phyloP scores from a whole-genome alignment of 2,113 vertebrate genomes.

The Zapus hudsonius region DNA sequence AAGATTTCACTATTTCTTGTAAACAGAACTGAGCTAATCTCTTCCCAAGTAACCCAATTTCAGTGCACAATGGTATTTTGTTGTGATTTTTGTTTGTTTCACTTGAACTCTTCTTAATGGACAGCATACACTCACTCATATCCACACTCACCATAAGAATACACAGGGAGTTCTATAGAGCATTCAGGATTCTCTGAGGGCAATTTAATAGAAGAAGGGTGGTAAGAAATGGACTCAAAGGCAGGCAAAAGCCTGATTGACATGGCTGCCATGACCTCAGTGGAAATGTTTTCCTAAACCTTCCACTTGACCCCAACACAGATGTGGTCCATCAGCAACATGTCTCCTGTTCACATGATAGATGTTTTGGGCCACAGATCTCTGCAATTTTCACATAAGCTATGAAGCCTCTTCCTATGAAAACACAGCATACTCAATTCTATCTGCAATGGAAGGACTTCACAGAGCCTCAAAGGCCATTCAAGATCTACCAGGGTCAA shows the following conservation, averaged over 20 bases:
- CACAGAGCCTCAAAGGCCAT: not conserved
- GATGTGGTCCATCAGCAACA: not conserved
- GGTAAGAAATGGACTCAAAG: not conserved
- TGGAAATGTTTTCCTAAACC: not conserved
- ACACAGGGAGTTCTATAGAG: not conserved
- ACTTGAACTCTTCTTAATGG: not conserved
- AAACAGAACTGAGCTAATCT: not conserved
- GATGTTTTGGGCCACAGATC: not conserved
- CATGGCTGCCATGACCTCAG: not conserved
- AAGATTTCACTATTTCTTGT: not conserved
- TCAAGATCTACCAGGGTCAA: not conserved
- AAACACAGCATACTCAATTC: not conserved
- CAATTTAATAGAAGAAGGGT: not conserved
- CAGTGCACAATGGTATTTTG: too few species aligned
- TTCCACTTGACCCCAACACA: not conserved
- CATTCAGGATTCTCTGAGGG: not conserved
- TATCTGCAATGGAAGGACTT: not conserved
- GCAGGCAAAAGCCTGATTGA: not conserved
- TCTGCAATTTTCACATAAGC: not conserved
- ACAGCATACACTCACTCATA: not conserved
- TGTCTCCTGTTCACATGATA: not conserved
- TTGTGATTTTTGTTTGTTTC: not conserved
- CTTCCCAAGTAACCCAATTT: not conserved
- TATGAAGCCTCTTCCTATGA: not conserved
- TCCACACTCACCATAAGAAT: not conserved